phyloP scores from a whole-genome alignment of 2,797 vertebrate genomes.

The Ibycter americanus region DNA sequence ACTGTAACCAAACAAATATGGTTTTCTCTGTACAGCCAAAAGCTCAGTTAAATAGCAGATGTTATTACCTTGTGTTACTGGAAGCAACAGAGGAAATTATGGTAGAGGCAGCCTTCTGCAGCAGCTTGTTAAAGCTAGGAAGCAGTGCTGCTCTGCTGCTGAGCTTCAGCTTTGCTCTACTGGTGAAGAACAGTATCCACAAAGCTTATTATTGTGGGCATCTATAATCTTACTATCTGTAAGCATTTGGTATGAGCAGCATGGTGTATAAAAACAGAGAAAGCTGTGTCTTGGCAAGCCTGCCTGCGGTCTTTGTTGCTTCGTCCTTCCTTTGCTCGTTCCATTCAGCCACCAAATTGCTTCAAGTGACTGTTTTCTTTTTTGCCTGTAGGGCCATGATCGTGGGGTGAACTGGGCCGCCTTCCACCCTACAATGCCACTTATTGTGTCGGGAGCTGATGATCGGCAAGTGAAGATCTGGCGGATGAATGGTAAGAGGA shows the following conservation, averaged over 20 bases:
- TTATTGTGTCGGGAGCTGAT: constrained; percentile 95
- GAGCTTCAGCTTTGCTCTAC: neutral
- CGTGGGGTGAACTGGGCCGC: constrained; percentile 98
- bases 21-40: neutral
- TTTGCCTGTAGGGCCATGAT: constrained; percentile 86
- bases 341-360: neutral
- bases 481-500: constrained; percentile 88
- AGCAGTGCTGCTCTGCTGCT: neutral
- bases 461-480: constrained; percentile 98
- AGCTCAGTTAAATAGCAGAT: neutral
- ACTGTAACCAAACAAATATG: rapidly evolving
- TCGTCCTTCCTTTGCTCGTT: neutral
- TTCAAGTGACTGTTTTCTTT: neutral
- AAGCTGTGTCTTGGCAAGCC: neutral
- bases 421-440: constrained; percentile 96
- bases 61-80: neutral
- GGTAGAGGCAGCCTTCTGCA: neutral
- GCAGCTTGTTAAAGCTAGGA: neutral
- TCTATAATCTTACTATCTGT: neutral
- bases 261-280: neutral
- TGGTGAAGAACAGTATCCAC: neutral
- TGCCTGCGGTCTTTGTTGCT: neutral
- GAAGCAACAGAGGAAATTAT: neutral
- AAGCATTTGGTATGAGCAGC: neutral
- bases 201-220: neutral